Percentiles rank a stretch among this genome's conserved stretches.
Conservation (phyloP, 2,113 vertebrate genomes). For the Naja naja region DNA sequence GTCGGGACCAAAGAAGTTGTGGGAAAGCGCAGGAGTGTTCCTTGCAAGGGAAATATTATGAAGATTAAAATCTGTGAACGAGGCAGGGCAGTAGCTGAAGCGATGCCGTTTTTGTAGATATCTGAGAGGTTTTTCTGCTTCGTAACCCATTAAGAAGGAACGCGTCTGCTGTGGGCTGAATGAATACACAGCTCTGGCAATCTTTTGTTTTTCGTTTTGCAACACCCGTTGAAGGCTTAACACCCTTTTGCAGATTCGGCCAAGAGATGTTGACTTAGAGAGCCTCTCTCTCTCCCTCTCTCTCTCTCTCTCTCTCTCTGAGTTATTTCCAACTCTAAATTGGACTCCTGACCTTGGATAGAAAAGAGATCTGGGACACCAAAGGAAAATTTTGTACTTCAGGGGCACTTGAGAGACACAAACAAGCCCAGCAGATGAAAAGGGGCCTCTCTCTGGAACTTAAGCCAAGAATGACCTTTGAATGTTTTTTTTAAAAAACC, state of each 20-base stretch:
- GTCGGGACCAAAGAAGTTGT: not conserved
- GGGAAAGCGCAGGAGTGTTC: not conserved
- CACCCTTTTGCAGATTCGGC: not conserved
- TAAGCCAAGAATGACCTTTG: not conserved
- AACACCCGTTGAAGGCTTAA: not conserved
- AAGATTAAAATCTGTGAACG: not conserved
- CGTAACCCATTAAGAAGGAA: not conserved
- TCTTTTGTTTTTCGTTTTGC: not conserved
- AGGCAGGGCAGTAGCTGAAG: not conserved
- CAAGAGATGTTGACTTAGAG: not conserved
- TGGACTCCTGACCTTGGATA: not conserved
- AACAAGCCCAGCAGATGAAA: not conserved
- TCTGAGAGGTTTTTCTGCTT: too few relatives aligned
- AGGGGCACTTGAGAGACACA: not conserved
- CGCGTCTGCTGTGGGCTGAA: not conserved
- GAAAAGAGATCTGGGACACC: rapidly evolving
- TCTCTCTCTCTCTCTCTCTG: too few relatives aligned
- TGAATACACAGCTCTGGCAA: not conserved
- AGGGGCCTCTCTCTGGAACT: not conserved
- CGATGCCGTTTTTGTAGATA: not conserved
- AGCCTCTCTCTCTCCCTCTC: too few relatives aligned
- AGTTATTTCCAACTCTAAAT: not conserved
- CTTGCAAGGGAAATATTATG: not conserved
- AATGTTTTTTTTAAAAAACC: not conserved
- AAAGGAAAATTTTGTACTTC: not conserved